phyloP scores from a whole-genome alignment of 1,140 invertebrate species.

The Drosophila bocki region DNA sequence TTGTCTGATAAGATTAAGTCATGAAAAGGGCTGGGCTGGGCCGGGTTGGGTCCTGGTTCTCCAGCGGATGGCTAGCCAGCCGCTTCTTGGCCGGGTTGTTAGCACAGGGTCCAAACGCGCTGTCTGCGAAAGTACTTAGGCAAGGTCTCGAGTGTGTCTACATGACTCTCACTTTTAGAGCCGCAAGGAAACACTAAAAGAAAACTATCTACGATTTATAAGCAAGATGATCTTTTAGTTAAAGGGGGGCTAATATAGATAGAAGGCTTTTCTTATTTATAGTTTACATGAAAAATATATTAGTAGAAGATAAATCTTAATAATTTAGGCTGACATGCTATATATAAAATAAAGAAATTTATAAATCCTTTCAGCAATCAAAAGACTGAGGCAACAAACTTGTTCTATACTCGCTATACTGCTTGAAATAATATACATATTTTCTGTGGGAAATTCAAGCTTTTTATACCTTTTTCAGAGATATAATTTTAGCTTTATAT shows the following conservation, averaged over 20 bases:
- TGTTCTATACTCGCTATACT: not conserved
- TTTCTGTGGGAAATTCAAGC: not conserved
- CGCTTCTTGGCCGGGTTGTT: slow-evolving; percentile 33
- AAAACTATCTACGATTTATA: not conserved
- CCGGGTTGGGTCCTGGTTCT: not conserved
- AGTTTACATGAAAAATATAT: not conserved
- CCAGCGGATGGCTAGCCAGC: slow-evolving; percentile 1
- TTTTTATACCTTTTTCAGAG: not conserved
- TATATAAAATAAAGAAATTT: not conserved
- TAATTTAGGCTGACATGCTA: not conserved
- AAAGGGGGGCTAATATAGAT: no score
- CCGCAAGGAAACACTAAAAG: slow-evolving; percentile 19
- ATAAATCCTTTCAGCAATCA: not conserved
- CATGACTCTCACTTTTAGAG: slow-evolving; percentile 79
- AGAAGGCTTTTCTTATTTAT: not conserved
- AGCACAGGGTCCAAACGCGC: slow-evolving; percentile 23
- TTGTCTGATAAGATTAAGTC: slow-evolving; percentile 83
- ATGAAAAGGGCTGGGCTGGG: slow-evolving; percentile 66
- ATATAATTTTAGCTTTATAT: not conserved
- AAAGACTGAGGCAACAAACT: slow-evolving; percentile 4
- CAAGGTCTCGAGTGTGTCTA: slow-evolving; percentile 76
- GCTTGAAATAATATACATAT: not conserved
- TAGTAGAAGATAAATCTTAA: no score
- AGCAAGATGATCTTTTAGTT: not conserved
- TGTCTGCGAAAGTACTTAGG: slow-evolving; percentile 75